Percentiles rank a stretch among this genome's conserved stretches.
phyloP scores from a whole-genome alignment of 2,888 invertebrate genomes.

The Drosophila anomelani region DNA sequence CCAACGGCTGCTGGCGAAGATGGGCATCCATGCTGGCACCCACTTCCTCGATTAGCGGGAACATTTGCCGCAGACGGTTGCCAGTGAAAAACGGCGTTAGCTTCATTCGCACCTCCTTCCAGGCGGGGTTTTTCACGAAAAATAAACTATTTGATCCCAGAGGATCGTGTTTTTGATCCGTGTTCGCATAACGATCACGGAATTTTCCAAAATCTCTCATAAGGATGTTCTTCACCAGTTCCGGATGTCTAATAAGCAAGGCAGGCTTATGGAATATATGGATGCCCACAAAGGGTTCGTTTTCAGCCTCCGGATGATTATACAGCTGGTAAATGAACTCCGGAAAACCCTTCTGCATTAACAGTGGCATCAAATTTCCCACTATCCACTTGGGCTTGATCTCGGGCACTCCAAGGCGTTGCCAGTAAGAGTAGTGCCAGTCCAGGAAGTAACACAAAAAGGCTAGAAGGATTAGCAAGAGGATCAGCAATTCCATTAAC shows the following conservation, averaged over 20 bases:
- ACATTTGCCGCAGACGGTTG: slow-evolving; percentile 83
- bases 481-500: slow-evolving; percentile 43
- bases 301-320: slow-evolving; percentile 70
- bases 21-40: slow-evolving; percentile 79
- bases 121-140: slow-evolving; percentile 84
- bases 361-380: slow-evolving; percentile 84
- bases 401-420: slow-evolving; percentile 79
- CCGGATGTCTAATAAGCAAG: slow-evolving; percentile 84
- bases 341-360: slow-evolving; percentile 80
- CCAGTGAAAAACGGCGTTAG: slow-evolving; percentile 85
- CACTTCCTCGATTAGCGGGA: slow-evolving; percentile 81
- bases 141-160: slow-evolving; percentile 85
- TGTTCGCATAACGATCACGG: slow-evolving; percentile 82
- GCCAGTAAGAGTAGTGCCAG: slow-evolving; percentile 79
- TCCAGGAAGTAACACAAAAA: slow-evolving; percentile 52
- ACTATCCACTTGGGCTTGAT: slow-evolving; percentile 82
- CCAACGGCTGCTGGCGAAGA: slow-evolving; percentile 66
- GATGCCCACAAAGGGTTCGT: slow-evolving; percentile 83
- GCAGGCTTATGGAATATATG: slow-evolving; percentile 85
- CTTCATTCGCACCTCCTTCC: slow-evolving; percentile 85
- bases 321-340: slow-evolving; percentile 83
- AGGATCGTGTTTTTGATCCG: slow-evolving; percentile 82
- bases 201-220: slow-evolving; percentile 85
- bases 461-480: slow-evolving; percentile 25
- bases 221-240: slow-evolving; percentile 84